Base-by-base conservation (phyloP, 2,797 vertebrate genomes). In the Sebastes oblongus region DNA sequence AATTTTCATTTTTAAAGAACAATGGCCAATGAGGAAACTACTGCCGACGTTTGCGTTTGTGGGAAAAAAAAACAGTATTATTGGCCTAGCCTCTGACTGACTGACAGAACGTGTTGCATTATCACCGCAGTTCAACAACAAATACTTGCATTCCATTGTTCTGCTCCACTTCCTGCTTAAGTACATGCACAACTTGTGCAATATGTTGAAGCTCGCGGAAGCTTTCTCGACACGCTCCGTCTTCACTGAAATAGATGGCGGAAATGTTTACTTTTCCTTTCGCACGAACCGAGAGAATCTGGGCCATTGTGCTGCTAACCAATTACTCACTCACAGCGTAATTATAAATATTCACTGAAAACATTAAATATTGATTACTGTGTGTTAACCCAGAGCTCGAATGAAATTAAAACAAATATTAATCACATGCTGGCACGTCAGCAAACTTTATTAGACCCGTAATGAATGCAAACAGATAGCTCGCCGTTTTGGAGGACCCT, bases 391-490 rank as follows among this genome's bases (percentile, higher is more conserved):
- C 84, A 73, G 84, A 89, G 81, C 88, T 85, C 82, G 82, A 93
- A 89, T 87, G 59, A 91, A 95, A 95, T 95, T 89, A 93, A 94
- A 95, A 94, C 92, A 95, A 95, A 95, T 95, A 95, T 94, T 93
- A 94, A 94, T 95, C 92, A 90, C 77, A 89, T 76, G 84, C 80
- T 54, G 61, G 83, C 56, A 82, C 80, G 27, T 91, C 88, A 82
- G 89, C 86, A 89, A 92, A 93, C 92, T 90, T 86, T 91, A 94
- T 94, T 83, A 91, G 83, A 77, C 24, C 74, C 18, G 64, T 88
- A 80, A 84, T 82, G 69, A 87, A 91, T 79, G 82, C 83, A 90
- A 84, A 83, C 72, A 90, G 75, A 85, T 80, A 78, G 54, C 59
- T 70, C 64, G 66, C 71, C 36, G 8, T 79, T 90, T 78, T 79